Evolutionary conservation across 2,113 vertebrate species (phyloP).

Genomic region (Albula glossodonta): DNA sequence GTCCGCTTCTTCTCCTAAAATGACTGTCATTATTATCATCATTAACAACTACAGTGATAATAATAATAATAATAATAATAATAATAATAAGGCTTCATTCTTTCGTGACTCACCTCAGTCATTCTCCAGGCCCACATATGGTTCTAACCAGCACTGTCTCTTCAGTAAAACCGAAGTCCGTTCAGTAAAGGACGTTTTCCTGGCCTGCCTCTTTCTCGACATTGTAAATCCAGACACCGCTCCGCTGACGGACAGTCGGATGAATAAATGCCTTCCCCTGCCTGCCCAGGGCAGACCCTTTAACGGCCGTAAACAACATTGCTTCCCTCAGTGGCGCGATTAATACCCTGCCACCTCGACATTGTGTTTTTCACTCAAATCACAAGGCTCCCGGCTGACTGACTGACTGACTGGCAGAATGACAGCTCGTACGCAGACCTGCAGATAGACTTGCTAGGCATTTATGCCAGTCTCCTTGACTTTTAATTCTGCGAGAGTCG

Average conservation of each 20-base stretch:
- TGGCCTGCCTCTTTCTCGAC: background rate
- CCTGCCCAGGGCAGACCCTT: slow-evolving; percentile 31
- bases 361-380: background rate
- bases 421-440: background rate
- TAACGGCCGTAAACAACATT: slow-evolving; percentile 54
- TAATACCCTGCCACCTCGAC: slow-evolving; percentile 11
- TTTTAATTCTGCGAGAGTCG: no score
- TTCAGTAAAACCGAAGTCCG: no score
- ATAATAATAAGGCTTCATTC: no score
- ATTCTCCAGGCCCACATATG: no score
- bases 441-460: background rate
- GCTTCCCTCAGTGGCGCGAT: slow-evolving; percentile 28
- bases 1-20: no score
- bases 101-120: no score
- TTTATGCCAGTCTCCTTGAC: no score
- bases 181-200: no score
- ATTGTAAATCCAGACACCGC: slow-evolving; percentile 41
- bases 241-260: slow-evolving; percentile 44
- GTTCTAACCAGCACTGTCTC: no score
- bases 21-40: no score
- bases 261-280: slow-evolving; percentile 40
- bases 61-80: no score
- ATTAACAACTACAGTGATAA: no score
- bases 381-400: background rate
- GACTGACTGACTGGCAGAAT: background rate